Evolutionary conservation across 2,888 invertebrate species (phyloP), one percentile per base, ranked within the genome.

Genomic region (Zelleria hepariella): DNA sequence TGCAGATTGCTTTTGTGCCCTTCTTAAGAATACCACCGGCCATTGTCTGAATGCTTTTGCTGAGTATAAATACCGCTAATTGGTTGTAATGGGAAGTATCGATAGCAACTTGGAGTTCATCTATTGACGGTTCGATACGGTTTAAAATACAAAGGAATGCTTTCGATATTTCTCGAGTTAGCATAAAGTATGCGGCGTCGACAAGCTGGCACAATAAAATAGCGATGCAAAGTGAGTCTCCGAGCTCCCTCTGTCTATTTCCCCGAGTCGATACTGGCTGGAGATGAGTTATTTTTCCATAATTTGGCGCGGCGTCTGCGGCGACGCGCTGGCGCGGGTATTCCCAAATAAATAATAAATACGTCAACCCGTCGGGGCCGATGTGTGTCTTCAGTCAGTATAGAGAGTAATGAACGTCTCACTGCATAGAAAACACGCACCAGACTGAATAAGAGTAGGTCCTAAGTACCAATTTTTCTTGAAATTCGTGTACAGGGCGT

Each of bases 261-360:
- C 82, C 82, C 82, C 83, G 47, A 26, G 48, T 82, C 84, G 83
- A 82, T 81, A 80, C 82, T 71, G 74, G 68, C 69, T 59, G 59
- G 60, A 58, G 61, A 59, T 56, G 59, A 59, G 57, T 60, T 60
- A 60, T 60, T 53, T 60, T 60, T 60, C 57, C 42, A 57, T 53
- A 57, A 57, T 57, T 56, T 27, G 49, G 32, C 21, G n/a, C 51
- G 59, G 21, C 18, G 57, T 57, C 24, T 57, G 58, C 65, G 61
- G 51, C 64, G 66, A 66, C 66, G 63, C 62, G 63, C 60, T 70
- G 73, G 69, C 70, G 67, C 73, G 70, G n/a, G 81, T 78, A 86
- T 84, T 86, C 84, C 83, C 86, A 84, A 86, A 87, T 86, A 87
- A 86, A 86, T 87, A 87, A 87, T 87, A 87, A 86, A 87, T 87